A percentile compares a stretch with the other conserved stretches of the same genome.
These are phyloP conservation scores for Andrena praecox DNA, from an alignment of 2,888 invertebrate species.

Conservation along the genomic window DNA sequence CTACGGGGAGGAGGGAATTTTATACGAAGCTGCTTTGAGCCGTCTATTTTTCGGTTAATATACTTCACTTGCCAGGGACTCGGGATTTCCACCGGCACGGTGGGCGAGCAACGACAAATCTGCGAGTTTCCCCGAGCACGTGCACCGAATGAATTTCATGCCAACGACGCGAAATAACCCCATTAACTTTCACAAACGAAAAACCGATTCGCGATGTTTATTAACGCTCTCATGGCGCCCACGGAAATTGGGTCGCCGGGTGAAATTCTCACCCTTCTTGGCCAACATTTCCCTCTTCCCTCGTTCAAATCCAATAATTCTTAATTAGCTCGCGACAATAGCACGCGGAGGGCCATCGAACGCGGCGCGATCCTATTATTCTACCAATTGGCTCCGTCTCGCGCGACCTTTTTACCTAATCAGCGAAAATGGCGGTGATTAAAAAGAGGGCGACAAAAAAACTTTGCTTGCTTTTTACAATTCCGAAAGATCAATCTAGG, in stretches of 20 bases:
- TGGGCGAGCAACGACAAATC: neutral
- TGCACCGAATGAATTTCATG: conserved; percentile 15
- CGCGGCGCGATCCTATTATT: conserved; percentile 23
- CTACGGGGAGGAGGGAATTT: neutral
- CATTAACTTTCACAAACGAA: conserved; percentile 30
- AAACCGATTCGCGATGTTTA: conserved; percentile 29
- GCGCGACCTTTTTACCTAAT: neutral
- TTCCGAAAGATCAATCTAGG: too few species aligned
- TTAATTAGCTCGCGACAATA: conserved; percentile 61
- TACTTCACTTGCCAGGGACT: neutral
- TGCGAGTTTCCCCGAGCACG: neutral
- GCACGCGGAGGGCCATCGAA: conserved; percentile 19
- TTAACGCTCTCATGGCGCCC: conserved; percentile 12
- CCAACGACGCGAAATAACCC: conserved; percentile 15
- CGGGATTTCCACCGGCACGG: neutral
- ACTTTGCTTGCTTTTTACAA: neutral
- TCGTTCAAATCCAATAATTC: conserved; percentile 55
- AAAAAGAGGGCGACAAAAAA: neutral
- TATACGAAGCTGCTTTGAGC: neutral
- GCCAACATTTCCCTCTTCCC: neutral
- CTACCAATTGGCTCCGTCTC: conserved; percentile 12
- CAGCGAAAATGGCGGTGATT: neutral
- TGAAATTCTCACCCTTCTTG: neutral
- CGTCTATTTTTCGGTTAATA: neutral
- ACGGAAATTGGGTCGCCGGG: conserved; percentile 30